phyloP scores from a whole-genome alignment of 2,113 vertebrate species.

The Corydoras sp. region DNA sequence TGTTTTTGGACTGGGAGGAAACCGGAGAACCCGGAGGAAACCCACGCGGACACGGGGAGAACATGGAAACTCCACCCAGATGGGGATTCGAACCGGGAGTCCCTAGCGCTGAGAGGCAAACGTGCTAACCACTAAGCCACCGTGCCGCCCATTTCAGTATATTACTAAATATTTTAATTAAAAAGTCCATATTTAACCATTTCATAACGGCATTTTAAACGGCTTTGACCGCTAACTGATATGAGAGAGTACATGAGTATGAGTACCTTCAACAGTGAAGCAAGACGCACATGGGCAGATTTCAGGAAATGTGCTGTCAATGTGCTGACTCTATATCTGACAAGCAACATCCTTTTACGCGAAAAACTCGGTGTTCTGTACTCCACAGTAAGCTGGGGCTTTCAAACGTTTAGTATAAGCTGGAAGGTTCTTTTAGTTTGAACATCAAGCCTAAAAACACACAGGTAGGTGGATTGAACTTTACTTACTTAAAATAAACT shows the following conservation, averaged over 20 bases:
- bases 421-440: not conserved
- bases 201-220: no score
- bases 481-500: not conserved
- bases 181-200: no score
- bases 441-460: not conserved
- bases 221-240: no score
- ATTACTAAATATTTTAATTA: no score
- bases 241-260: constrained; percentile 29
- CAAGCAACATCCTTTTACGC: constrained; percentile 52
- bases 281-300: constrained; percentile 45
- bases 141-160: no score
- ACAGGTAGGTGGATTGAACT: constrained; percentile 22
- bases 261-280: constrained; percentile 18
- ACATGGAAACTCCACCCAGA: no score
- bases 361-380: constrained; percentile 26
- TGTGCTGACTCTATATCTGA: constrained; percentile 39
- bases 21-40: no score
- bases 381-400: not conserved
- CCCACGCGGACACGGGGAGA: no score
- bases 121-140: no score
- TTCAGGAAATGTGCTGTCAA: constrained; percentile 59
- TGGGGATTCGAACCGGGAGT: no score
- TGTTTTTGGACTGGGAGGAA: no score
- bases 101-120: no score
- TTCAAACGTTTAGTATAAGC: not conserved